These are phyloP conservation scores for Isichthys henryi DNA, from an alignment of 2,113 vertebrate species.

Conservation along the genomic window DNA sequence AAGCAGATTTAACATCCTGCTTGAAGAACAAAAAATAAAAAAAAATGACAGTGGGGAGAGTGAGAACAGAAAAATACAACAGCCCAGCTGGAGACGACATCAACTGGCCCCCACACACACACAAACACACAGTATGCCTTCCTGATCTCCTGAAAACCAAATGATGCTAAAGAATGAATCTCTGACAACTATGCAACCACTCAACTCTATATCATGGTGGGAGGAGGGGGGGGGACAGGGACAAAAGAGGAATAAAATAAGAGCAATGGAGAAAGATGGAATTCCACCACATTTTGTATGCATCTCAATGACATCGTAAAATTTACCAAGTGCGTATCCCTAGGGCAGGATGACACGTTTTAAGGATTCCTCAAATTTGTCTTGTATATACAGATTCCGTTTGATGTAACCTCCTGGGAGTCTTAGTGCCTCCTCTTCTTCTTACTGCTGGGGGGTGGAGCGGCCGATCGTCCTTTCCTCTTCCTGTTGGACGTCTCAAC, in stretches of 20 bases:
- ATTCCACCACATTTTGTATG: neutral
- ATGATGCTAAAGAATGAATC: neutral
- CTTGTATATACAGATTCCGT: conserved; percentile 1
- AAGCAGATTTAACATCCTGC: neutral
- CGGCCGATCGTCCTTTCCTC: conserved; percentile 64
- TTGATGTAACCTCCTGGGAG: neutral
- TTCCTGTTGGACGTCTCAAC: conserved; percentile 65
- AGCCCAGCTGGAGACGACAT: neutral
- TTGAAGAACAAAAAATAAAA: neutral
- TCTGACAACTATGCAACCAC: neutral
- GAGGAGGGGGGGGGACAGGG: neutral
- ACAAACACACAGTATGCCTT: neutral
- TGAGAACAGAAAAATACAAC: neutral
- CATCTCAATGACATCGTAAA: neutral
- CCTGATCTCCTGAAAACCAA: neutral
- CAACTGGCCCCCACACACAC: neutral
- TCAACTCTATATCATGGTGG: neutral
- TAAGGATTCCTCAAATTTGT: neutral
- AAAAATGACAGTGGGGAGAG: neutral
- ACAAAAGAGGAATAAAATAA: neutral
- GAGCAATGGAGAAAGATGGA: neutral
- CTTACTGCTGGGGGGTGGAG: conserved; percentile 62
- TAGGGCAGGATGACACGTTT: neutral
- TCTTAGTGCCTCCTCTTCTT: conserved; percentile 64
- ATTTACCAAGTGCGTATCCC: neutral